Evolutionary conservation across 2,888 invertebrate genomes (phyloP).

Genomic region (Ectropis crepuscularia): DNA sequence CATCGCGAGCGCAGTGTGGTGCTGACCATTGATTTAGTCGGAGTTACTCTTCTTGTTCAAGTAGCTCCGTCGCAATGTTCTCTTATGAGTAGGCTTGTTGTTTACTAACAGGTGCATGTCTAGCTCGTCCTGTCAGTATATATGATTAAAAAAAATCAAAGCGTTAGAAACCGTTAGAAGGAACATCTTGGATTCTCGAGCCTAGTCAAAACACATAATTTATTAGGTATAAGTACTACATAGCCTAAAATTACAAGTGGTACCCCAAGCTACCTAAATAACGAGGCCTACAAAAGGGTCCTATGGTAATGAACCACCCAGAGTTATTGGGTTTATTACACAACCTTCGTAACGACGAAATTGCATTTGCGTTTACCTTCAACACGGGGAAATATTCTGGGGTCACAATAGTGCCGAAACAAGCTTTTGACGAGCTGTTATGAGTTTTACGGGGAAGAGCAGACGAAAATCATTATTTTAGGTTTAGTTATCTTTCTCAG

Average conservation of each 20-base stretch:
- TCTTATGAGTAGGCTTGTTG: too few species aligned
- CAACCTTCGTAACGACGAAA: constrained; percentile 28
- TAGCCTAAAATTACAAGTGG: constrained; percentile 43
- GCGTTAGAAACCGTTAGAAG: too few species aligned
- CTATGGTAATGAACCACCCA: constrained; percentile 43
- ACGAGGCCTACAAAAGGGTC: constrained; percentile 42
- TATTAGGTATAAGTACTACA: neutral
- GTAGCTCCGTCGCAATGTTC: too few species aligned
- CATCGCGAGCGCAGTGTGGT: too few species aligned
- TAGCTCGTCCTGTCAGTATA: too few species aligned
- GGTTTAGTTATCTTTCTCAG: too few species aligned
- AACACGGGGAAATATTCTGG: constrained; percentile 17
- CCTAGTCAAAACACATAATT: neutral
- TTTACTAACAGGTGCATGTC: too few species aligned
- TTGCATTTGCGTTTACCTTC: constrained; percentile 27
- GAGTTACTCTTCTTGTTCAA: too few species aligned
- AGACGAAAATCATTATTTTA: neutral
- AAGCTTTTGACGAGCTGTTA: constrained; percentile 3
- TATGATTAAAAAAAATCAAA: too few species aligned
- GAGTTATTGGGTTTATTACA: constrained; percentile 42
- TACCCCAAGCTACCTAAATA: constrained; percentile 47
- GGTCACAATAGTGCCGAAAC: constrained; percentile 14
- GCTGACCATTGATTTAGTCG: too few species aligned
- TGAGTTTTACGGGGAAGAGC: neutral
- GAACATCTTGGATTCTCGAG: too few species aligned